Evolutionary conservation across 2,888 invertebrate genomes (phyloP).

Genomic region (Drosophila putrida): DNA sequence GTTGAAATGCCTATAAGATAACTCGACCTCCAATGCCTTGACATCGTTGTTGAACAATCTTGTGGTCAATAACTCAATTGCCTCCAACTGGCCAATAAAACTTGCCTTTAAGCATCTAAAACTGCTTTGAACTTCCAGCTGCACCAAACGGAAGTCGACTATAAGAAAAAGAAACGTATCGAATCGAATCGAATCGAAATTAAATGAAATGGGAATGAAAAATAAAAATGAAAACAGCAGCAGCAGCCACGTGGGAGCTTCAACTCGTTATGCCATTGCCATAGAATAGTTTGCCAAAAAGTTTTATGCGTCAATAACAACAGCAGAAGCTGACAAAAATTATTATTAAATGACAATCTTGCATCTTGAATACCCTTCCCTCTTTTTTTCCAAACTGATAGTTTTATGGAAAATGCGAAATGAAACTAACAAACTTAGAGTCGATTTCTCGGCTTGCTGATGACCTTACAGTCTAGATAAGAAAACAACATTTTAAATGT

Average conservation of each 20-base stretch:
- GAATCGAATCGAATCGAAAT: not conserved
- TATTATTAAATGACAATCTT: not conserved
- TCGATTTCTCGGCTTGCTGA: too few species aligned
- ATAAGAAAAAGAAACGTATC: constrained; percentile 1
- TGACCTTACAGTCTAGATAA: too few species aligned
- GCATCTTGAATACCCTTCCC: constrained; percentile 19
- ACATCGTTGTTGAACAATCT: constrained; percentile 34
- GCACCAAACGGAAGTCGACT: constrained; percentile 17
- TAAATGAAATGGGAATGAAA: not conserved
- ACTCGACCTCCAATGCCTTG: constrained; percentile 36
- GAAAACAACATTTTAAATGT: too few species aligned
- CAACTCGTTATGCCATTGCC: constrained; percentile 40
- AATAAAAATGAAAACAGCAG: not conserved
- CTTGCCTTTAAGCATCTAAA: constrained; percentile 23
- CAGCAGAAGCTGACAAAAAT: constrained; percentile 19
- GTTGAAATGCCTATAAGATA: not conserved
- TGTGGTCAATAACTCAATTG: constrained; percentile 32
- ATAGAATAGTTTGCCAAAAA: constrained; percentile 54
- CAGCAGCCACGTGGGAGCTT: constrained; percentile 41
- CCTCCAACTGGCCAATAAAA: constrained; percentile 39
- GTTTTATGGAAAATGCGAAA: too few species aligned
- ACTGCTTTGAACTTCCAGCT: constrained; percentile 6
- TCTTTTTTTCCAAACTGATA: too few species aligned
- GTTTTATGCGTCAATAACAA: constrained; percentile 56
- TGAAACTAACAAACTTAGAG: too few species aligned